phyloP scores from a whole-genome alignment of 2,888 invertebrate genomes.

The Parasteatoda lunata region DNA sequence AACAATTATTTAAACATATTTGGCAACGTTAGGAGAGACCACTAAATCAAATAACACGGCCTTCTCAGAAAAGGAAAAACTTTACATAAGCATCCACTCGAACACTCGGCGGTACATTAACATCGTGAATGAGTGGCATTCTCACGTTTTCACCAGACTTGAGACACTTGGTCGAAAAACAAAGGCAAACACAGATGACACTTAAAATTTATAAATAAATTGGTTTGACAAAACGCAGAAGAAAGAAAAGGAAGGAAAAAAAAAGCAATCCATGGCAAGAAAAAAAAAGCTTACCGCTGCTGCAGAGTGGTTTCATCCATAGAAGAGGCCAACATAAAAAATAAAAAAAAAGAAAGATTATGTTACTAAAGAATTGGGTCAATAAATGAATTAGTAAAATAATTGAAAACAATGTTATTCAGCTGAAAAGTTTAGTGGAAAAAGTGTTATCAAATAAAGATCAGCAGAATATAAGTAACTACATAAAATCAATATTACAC shows the following conservation, averaged over 20 bases:
- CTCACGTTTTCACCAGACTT: slow-evolving; percentile 3
- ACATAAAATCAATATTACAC: too few relatives aligned
- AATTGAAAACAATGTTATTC: too few relatives aligned
- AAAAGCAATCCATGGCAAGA: background rate
- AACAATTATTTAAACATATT: too few relatives aligned
- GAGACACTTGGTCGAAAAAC: slow-evolving; percentile 14
- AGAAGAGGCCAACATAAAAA: slow-evolving; percentile 53
- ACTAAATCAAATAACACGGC: too few relatives aligned
- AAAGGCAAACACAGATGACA: slow-evolving; percentile 44
- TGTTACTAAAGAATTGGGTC: slow-evolving; percentile 17
- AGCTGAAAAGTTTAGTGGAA: too few relatives aligned
- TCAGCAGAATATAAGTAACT: too few relatives aligned
- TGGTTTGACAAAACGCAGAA: background rate
- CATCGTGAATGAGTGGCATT: background rate
- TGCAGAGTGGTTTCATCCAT: slow-evolving; percentile 53
- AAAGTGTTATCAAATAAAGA: too few relatives aligned
- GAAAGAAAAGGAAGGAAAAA: slow-evolving; percentile 23
- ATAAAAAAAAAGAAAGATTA: slow-evolving; percentile 15
- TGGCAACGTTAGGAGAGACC: too few relatives aligned
- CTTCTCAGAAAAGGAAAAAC: too few relatives aligned
- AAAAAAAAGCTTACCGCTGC: slow-evolving; percentile 56
- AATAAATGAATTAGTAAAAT: too few relatives aligned
- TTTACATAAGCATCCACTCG: background rate
- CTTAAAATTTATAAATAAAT: slow-evolving; percentile 32
- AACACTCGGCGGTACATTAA: background rate